phyloP scores from a whole-genome alignment of 2,797 vertebrate species.

The Coregonus sp. region DNA sequence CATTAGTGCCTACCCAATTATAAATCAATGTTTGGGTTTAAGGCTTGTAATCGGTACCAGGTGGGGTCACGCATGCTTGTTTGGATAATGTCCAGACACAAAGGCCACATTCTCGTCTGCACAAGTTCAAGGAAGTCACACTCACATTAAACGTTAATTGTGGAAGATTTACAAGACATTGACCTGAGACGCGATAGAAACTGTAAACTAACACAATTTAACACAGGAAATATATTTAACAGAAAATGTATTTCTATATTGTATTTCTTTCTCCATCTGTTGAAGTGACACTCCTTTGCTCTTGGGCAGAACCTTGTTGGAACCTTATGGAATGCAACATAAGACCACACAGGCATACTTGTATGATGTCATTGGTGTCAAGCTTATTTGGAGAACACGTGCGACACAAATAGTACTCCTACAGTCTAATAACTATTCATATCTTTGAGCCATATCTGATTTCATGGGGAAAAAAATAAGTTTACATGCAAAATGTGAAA shows the following conservation, averaged over 20 bases:
- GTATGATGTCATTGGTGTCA: neutral
- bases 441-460: neutral
- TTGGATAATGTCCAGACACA: neutral
- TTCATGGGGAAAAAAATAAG: neutral
- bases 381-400: neutral
- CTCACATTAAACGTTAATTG: neutral
- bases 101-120: neutral
- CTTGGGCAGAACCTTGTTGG: neutral
- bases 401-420: neutral
- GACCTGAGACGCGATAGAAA: neutral
- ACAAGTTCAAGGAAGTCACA: neutral
- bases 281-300: neutral
- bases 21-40: neutral
- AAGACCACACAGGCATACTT: neutral
- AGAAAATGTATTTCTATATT: neutral
- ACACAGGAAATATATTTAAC: neutral
- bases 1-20: neutral
- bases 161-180: constrained; percentile 2
- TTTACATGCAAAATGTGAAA: neutral
- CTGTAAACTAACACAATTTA: too few relatives aligned
- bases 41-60: neutral
- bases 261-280: neutral
- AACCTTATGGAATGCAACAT: too few relatives aligned
- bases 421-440: neutral
- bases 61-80: neutral